Evolutionary conservation across 2,113 vertebrate genomes (phyloP).

Genomic region (Heterotis niloticus): DNA sequence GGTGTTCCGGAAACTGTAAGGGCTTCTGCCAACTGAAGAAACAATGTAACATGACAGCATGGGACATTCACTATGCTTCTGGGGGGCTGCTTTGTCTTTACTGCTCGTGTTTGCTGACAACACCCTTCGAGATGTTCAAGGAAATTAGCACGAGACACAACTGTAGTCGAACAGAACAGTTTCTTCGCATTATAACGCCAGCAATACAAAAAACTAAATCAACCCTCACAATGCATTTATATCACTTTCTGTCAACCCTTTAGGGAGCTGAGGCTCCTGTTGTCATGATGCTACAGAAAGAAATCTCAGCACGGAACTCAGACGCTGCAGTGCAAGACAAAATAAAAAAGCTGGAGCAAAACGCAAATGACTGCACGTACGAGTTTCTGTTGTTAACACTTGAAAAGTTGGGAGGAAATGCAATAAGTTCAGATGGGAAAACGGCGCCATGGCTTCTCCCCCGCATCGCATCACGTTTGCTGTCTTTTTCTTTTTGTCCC

Average conservation of each 20-base stretch:
- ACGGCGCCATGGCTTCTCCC: not conserved
- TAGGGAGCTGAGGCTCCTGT: not conserved
- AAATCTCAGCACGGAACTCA: too few species aligned
- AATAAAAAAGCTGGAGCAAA: not conserved
- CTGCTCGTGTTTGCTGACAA: too few species aligned
- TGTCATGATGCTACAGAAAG: not conserved
- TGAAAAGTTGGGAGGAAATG: not conserved
- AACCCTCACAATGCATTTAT: not conserved
- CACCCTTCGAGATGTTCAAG: too few species aligned
- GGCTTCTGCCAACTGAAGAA: too few species aligned
- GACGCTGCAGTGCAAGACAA: not conserved
- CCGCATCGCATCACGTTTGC: not conserved
- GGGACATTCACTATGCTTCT: too few species aligned
- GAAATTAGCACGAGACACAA: too few species aligned
- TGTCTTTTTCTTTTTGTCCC: not conserved
- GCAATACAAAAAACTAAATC: too few species aligned
- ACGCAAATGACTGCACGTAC: not conserved
- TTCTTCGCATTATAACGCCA: too few species aligned
- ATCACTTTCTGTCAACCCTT: not conserved
- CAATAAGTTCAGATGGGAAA: not conserved
- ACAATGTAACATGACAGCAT: too few species aligned
- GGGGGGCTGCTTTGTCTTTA: too few species aligned
- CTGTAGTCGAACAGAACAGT: too few species aligned
- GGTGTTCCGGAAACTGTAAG: too few species aligned
- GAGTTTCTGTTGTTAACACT: not conserved